phyloP scores from a whole-genome alignment of 2,113 vertebrate species.

The Rattus rattus region DNA sequence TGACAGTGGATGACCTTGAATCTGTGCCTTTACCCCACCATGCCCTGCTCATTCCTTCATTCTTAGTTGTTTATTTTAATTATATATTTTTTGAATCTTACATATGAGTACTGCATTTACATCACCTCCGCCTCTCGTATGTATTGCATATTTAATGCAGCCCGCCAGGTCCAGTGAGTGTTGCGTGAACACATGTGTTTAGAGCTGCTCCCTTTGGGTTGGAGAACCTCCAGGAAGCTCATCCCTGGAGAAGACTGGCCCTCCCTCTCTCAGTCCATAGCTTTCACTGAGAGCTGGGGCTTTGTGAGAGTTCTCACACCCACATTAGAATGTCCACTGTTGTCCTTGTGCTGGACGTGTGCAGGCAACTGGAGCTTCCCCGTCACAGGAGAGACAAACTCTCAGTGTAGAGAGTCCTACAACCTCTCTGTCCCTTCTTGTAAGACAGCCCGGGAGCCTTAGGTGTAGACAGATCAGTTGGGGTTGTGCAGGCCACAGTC shows the following conservation, averaged over 20 bases:
- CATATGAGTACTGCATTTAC: neutral
- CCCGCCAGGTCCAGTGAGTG: neutral
- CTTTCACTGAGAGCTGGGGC: neutral
- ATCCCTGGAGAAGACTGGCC: neutral
- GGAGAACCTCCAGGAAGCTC: neutral
- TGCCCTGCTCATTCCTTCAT: neutral
- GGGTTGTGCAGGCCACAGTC: neutral
- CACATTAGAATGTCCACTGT: neutral
- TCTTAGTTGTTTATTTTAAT: neutral
- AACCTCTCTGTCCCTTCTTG: neutral
- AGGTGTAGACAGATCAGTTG: neutral
- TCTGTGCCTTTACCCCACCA: neutral
- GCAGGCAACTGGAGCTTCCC: too few species aligned
- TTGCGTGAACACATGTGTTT: neutral
- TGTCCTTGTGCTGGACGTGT: neutral
- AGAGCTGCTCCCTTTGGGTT: neutral
- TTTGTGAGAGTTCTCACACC: neutral
- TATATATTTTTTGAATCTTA: neutral
- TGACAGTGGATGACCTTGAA: neutral
- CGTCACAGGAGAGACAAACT: neutral
- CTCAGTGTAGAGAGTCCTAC: neutral
- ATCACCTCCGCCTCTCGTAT: neutral
- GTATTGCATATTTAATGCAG: neutral
- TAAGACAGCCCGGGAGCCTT: neutral
- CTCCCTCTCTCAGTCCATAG: neutral